Conservation (phyloP, 2,888 invertebrate species). For the Drepana falcataria region DNA sequence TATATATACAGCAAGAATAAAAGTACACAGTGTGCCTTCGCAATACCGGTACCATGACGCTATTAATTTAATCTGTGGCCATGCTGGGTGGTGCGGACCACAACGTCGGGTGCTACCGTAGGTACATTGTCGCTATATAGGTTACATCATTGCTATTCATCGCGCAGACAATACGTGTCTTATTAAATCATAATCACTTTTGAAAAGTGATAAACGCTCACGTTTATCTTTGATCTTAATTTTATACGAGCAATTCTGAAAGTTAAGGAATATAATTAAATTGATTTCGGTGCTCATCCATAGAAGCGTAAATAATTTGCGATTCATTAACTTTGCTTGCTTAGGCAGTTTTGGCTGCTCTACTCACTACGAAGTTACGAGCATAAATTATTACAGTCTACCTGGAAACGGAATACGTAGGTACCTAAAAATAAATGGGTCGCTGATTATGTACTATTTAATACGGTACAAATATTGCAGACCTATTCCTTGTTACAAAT, state of each 20-base stretch:
- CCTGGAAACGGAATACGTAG: no score
- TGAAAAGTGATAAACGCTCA: background rate
- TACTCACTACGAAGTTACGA: constrained; percentile 5
- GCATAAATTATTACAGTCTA: background rate
- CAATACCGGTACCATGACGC: no score
- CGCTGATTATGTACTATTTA: background rate
- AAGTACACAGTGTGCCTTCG: no score
- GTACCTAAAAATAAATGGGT: background rate
- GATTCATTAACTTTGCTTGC: constrained; percentile 42
- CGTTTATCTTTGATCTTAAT: constrained; percentile 28
- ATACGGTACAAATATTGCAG: no score
- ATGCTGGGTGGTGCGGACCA: no score
- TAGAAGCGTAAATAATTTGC: constrained; percentile 43
- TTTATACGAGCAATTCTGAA: constrained; percentile 32
- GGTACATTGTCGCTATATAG: no score
- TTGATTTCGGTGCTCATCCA: constrained; percentile 40
- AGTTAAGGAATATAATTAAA: constrained; percentile 38
- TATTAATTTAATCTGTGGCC: no score
- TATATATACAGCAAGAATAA: no score
- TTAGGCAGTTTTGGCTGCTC: constrained; percentile 22
- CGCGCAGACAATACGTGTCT: background rate
- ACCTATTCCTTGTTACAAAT: no score
- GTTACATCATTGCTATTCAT: background rate
- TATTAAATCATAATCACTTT: background rate
- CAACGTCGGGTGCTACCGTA: no score